Evolutionary conservation across 2,797 vertebrate species (phyloP).

Genomic region (Danio jaintianensis): DNA sequence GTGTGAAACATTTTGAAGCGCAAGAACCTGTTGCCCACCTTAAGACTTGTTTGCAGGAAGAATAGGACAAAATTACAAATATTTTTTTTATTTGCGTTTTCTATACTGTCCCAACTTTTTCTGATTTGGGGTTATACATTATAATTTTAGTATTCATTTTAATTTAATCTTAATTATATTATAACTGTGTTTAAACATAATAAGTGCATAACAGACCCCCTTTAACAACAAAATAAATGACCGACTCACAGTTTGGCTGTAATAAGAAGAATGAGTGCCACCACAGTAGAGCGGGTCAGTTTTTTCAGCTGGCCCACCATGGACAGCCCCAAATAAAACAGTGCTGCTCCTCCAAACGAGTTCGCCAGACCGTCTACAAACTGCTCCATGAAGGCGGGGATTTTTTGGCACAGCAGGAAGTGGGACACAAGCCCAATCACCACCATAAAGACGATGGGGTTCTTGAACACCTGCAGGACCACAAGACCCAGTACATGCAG

Average conservation of each 20-base stretch:
- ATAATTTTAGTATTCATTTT: too few relatives aligned
- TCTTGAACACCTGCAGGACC: constrained; percentile 87
- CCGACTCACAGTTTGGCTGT: constrained; percentile 97
- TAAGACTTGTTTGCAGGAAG: too few relatives aligned
- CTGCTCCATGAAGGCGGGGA: constrained; percentile 89
- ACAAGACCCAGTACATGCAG: constrained; percentile 85
- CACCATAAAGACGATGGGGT: constrained; percentile 98
- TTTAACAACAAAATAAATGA: background rate
- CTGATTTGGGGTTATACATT: too few relatives aligned
- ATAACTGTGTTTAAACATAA: too few relatives aligned
- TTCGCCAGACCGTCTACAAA: constrained; percentile 94
- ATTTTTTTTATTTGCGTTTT: too few relatives aligned
- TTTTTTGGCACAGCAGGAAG: constrained; percentile 88
- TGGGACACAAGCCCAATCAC: constrained; percentile 91
- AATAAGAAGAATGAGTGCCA: constrained; percentile 91
- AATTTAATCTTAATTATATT: too few relatives aligned
- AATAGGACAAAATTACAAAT: too few relatives aligned
- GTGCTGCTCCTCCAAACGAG: constrained; percentile 93
- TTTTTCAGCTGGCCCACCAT: constrained; percentile 96
- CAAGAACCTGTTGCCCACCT: too few relatives aligned
- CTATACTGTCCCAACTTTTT: too few relatives aligned
- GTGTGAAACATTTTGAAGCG: too few relatives aligned
- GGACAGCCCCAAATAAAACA: constrained; percentile 96
- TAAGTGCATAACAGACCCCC: too few relatives aligned
- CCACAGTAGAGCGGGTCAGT: constrained; percentile 88